These are phyloP conservation scores for Himalopsyche tibetana DNA, from an alignment of 2,888 invertebrate species.

Conservation along the genomic window DNA sequence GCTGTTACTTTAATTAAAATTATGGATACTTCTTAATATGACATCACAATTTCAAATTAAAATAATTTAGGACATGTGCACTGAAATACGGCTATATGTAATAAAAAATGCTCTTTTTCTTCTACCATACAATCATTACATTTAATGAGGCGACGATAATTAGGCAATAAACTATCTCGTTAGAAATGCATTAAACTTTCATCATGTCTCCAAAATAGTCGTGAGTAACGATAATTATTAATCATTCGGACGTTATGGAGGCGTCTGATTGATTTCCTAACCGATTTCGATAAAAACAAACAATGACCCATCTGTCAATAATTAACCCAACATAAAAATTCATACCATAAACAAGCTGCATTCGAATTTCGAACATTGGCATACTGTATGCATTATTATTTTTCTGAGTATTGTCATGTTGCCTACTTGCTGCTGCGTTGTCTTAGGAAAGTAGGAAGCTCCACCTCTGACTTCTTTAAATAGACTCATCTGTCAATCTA, in stretches of 20 bases:
- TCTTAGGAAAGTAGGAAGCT: slow-evolving; percentile 4
- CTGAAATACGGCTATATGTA: no score
- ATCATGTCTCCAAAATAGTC: not conserved
- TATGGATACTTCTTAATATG: no score
- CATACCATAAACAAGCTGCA: not conserved
- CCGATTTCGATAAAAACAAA: not conserved
- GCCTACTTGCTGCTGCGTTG: not conserved
- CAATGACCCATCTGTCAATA: slow-evolving; percentile 28
- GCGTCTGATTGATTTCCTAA: not conserved
- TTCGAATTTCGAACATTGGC: not conserved
- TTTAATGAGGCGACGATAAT: no score
- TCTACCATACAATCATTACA: no score
- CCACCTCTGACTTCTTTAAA: slow-evolving; percentile 31
- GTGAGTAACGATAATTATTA: not conserved
- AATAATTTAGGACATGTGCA: no score
- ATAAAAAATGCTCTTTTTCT: no score
- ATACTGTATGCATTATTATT: not conserved
- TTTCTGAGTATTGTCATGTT: no score
- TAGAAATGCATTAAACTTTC: not conserved
- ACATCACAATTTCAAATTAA: no score
- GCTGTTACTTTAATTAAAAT: no score
- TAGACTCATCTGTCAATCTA: slow-evolving; percentile 31
- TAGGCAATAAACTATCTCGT: no score
- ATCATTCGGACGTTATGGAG: not conserved
- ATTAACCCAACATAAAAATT: not conserved